These are phyloP conservation scores for Sminthurinus signatus DNA, from an alignment of 1,140 invertebrate genomes.

Conservation along the genomic window DNA sequence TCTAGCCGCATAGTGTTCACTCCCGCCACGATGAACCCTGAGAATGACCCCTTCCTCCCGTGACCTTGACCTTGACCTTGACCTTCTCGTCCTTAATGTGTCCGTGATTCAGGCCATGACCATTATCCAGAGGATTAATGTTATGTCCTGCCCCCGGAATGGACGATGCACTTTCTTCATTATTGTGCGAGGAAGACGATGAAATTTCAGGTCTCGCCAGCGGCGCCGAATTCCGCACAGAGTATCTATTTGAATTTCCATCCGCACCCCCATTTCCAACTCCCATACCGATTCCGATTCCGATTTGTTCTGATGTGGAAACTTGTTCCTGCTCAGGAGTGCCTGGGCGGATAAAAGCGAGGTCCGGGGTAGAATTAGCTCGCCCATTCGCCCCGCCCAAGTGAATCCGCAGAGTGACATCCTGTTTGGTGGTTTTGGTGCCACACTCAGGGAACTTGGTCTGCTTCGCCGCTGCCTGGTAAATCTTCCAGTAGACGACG, in stretches of 20 bases:
- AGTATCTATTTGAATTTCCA: too few species aligned
- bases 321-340: conserved; percentile 23
- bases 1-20: conserved; percentile 25
- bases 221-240: conserved; percentile 15
- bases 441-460: conserved; percentile 51
- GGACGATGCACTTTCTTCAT: conserved; percentile 10
- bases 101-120: neutral
- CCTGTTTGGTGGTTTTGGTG: conserved; percentile 48
- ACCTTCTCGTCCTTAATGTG: neutral
- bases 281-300: neutral
- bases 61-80: neutral
- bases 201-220: conserved; percentile 33
- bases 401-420: conserved; percentile 50
- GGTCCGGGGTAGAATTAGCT: conserved; percentile 32
- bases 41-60: conserved; percentile 33
- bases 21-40: conserved; percentile 42
- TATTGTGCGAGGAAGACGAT: conserved; percentile 32
- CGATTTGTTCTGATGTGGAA: neutral
- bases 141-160: too few species aligned
- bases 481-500: conserved; percentile 62
- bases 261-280: too few species aligned
- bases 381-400: conserved; percentile 26
- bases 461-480: conserved; percentile 57
- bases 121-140: neutral
- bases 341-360: conserved; percentile 14